phyloP scores from a whole-genome alignment of 2,888 invertebrate species.

The Campoplex capitator region DNA sequence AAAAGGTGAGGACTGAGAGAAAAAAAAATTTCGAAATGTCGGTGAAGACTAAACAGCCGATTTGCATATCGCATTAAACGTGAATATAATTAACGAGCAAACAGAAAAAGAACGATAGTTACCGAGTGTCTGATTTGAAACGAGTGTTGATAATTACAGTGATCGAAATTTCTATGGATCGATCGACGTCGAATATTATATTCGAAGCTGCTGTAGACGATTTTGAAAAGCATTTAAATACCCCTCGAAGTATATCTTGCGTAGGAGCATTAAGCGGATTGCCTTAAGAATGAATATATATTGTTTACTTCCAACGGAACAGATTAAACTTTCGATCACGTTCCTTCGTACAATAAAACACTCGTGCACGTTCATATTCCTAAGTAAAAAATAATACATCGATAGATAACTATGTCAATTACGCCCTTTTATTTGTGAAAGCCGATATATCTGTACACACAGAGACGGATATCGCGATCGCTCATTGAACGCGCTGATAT shows the following conservation, averaged over 20 bases:
- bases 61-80: slow-evolving; percentile 18
- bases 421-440: slow-evolving; percentile 25
- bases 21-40: slow-evolving; percentile 11
- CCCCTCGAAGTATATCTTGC: background rate
- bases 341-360: slow-evolving; percentile 15
- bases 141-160: background rate
- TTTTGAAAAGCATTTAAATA: background rate
- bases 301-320: slow-evolving; percentile 18
- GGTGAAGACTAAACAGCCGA: background rate
- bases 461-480: slow-evolving; percentile 10
- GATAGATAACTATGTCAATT: background rate
- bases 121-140: background rate
- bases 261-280: background rate
- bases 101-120: background rate
- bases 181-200: background rate
- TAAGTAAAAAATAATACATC: background rate
- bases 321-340: slow-evolving; percentile 27
- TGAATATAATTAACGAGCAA: background rate
- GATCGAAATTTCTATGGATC: slow-evolving; percentile 1
- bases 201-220: background rate
- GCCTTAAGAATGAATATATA: slow-evolving; percentile 2
- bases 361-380: background rate
- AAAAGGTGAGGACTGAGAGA: background rate
- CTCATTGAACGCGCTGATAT: slow-evolving; percentile 35
- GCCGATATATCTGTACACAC: slow-evolving; percentile 5